Conservation (phyloP, 1,140 invertebrate genomes). For the Drepana arcuata region DNA sequence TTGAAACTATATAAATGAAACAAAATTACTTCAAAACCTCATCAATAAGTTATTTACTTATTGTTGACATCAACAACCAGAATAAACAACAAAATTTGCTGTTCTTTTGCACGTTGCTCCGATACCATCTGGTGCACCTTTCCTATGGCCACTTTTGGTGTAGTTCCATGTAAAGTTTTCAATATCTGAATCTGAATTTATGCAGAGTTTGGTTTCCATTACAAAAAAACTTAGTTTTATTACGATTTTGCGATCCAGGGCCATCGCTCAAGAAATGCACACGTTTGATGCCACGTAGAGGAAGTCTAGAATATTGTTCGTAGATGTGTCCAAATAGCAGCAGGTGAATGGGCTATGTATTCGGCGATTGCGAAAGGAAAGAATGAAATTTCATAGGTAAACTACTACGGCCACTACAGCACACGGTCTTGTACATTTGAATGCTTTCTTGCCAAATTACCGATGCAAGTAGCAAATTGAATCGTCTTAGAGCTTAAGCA, state of each 20-base stretch:
- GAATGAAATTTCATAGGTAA: slow-evolving; percentile 18
- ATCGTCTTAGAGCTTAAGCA: too few species aligned
- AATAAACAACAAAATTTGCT: slow-evolving; percentile 17
- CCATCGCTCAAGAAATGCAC: slow-evolving; percentile 19
- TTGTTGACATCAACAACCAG: too few species aligned
- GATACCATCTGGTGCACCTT: slow-evolving; percentile 16
- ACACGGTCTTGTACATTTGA: too few species aligned
- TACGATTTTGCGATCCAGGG: slow-evolving; percentile 13
- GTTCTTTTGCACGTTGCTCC: slow-evolving; percentile 7
- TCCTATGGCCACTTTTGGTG: slow-evolving; percentile 12
- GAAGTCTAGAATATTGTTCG: slow-evolving; percentile 11
- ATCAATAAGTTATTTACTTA: too few species aligned
- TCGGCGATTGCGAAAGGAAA: slow-evolving; percentile 22
- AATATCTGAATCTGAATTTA: slow-evolving; percentile 6
- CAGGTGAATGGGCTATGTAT: slow-evolving; percentile 20
- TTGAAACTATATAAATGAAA: too few species aligned
- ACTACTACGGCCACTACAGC: slow-evolving; percentile 35
- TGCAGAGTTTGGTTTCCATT: slow-evolving; percentile 7
- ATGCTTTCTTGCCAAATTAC: too few species aligned
- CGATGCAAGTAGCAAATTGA: too few species aligned
- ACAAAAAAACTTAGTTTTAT: slow-evolving; percentile 16
- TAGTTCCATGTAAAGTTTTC: slow-evolving; percentile 9
- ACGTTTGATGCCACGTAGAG: slow-evolving; percentile 6
- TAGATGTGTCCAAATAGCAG: slow-evolving; percentile 33
- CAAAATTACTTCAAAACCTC: too few species aligned